These are phyloP conservation scores for Seriola quinqueradiata DNA, from an alignment of 2,113 vertebrate genomes.

Conservation along the genomic window DNA sequence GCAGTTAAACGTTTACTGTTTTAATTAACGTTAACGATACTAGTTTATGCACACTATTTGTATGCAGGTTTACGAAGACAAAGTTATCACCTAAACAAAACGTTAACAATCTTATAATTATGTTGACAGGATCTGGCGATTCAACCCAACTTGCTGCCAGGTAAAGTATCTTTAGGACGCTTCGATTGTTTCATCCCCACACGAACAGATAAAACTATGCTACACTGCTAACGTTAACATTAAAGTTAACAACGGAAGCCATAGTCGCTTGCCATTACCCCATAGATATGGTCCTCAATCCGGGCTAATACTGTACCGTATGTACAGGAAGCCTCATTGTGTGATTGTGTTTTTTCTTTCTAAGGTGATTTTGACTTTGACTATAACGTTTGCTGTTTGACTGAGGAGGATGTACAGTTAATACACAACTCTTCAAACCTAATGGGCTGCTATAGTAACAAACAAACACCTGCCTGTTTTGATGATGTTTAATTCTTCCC, in stretches of 20 bases:
- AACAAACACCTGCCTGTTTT: not conserved
- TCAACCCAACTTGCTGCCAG: slow-evolving; percentile 56
- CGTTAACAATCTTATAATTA: slow-evolving; percentile 2
- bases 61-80: not conserved
- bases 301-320: not conserved
- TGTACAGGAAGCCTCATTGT: not conserved
- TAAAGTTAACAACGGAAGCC: not conserved
- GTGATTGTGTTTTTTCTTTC: not conserved
- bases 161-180: slow-evolving; percentile 43
- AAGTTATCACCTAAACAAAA: not conserved
- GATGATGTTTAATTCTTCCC: not conserved
- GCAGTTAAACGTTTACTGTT: not conserved
- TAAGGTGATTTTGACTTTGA: not conserved
- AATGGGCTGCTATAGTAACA: not conserved
- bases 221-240: not conserved
- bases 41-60: not conserved
- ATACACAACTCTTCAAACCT: too few species aligned
- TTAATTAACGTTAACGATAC: not conserved
- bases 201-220: not conserved
- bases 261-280: too few species aligned
- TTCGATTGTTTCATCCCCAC: not conserved
- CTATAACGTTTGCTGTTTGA: not conserved
- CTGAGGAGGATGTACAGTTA: not conserved
- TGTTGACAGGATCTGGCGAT: slow-evolving; percentile 67
- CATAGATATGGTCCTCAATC: not conserved